Conservation (phyloP, 2,113 vertebrate species). For the Engraulis encrasicolus region DNA sequence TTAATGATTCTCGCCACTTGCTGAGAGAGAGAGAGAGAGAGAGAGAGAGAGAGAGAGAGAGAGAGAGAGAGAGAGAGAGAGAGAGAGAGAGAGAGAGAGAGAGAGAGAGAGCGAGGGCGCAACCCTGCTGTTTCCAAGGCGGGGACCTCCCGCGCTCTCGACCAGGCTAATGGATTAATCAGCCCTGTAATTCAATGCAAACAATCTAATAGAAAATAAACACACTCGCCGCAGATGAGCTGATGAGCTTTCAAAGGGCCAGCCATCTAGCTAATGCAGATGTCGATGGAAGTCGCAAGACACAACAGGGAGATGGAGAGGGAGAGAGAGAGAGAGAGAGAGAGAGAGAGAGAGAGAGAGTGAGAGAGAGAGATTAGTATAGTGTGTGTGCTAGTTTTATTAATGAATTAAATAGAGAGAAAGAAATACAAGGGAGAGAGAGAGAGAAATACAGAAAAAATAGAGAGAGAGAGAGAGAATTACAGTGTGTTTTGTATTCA, state of each 20-base stretch:
- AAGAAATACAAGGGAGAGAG: no score
- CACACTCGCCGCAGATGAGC: constrained; percentile 61
- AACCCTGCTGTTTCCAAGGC: constrained; percentile 54
- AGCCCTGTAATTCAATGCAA: constrained; percentile 60
- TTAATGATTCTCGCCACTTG: constrained; percentile 59
- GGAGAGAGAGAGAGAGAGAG: constrained; percentile 1
- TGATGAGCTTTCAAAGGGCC: constrained; percentile 51
- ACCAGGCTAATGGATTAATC: constrained; percentile 51
- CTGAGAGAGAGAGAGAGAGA: no score
- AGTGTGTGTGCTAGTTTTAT: no score
- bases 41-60: no score
- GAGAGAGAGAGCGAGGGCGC: no score
- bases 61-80: no score
- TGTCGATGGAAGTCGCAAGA: constrained; percentile 16
- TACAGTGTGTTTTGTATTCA: no score
- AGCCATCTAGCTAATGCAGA: background rate
- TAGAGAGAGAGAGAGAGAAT: no score
- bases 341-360: constrained; percentile 30
- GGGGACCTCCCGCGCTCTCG: constrained; percentile 41
- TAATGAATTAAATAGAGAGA: no score
- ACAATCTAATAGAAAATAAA: constrained; percentile 48
- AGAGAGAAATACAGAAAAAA: no score
- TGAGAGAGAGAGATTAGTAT: no score
- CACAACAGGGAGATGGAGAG: constrained; percentile 30
- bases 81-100: no score